Conservation (phyloP, 2,113 vertebrate genomes). For the Tetraodon nigroviridis region DNA sequence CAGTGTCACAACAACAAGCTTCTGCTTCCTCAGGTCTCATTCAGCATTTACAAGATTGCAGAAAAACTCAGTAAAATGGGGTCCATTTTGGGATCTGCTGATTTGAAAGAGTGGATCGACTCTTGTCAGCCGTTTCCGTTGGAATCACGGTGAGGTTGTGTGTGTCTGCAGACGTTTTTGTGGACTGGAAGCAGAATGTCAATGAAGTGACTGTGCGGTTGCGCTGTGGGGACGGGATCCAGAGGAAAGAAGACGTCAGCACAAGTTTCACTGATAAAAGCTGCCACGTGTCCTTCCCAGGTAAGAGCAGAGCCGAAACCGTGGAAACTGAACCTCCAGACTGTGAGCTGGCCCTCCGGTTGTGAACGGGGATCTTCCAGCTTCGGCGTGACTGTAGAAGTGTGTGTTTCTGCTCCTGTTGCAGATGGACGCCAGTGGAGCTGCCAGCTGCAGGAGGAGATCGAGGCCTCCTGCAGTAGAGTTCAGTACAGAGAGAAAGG, state of each 20-base stretch:
- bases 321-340: too few relatives aligned
- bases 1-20: too few relatives aligned
- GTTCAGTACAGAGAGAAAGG: conserved; percentile 86
- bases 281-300: conserved; percentile 86
- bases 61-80: too few relatives aligned
- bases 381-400: too few relatives aligned
- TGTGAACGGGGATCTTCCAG: too few relatives aligned
- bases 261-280: conserved; percentile 84
- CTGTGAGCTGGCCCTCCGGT: too few relatives aligned
- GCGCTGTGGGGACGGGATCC: conserved; percentile 76
- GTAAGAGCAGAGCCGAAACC: conserved; percentile 53
- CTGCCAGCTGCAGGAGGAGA: conserved; percentile 89
- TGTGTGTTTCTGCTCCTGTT: neutral
- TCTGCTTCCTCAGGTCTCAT: too few relatives aligned
- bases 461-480: conserved; percentile 90
- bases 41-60: too few relatives aligned
- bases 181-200: conserved; percentile 94
- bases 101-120: too few relatives aligned
- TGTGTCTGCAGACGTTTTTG: conserved; percentile 78
- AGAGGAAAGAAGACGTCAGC: conserved; percentile 80
- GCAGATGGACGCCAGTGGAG: conserved; percentile 91
- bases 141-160: neutral
- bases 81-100: too few relatives aligned
- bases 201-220: conserved; percentile 89
- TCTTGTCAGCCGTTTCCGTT: too few relatives aligned